Evolutionary conservation across 2,113 vertebrate species (phyloP), one percentile per base, ranked within the genome.

Genomic region (Mastomys natalensis): DNA sequence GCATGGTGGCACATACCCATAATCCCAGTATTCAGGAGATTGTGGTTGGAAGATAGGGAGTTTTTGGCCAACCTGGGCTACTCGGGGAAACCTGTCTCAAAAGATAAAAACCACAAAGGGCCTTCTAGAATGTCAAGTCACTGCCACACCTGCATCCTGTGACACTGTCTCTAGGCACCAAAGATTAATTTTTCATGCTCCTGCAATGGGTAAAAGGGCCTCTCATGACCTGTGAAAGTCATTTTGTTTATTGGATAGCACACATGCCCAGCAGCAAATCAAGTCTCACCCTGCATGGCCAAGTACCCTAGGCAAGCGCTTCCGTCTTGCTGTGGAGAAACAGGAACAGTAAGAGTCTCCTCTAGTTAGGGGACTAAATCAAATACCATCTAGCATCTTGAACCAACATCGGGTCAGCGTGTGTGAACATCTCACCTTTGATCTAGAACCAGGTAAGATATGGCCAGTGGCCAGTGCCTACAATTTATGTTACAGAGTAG

Each of bases 401-500:
- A 43, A 43, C n/a, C 12, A 8, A 40, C 13, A 84, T 37, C 34
- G 48, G 62, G 24, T 24, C 13, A 15, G 0, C 48, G 62, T 40
- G 74, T 37, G 15, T 29, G 45, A 88, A 53, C 45, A 16, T 53
- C 19, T 53, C 16, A 45, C 10, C 62, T 58, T 55, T 53, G 31
- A 51, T 62, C 29, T n/a, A 51, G 90, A 89, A 86, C 19, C 34
- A 68, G 78, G n/a, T 31, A 58, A 31, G 8, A 87, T 15, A 10
- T 0, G 2, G 55, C 62, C 5, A 22, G n/a, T 17, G 2, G 48
- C 29, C 6, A 24, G 45, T 22, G 45, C 24, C n/a, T 48, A 48
- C 2, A 31, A 58, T 29, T 43, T 80, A 7, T 0, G 1, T 29
- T 7, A 19, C 37, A 90, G 68, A n/a, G 9, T 19, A 0, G 0